These are phyloP conservation scores for Jacana jacana DNA, from an alignment of 2,113 vertebrate species.

Conservation along the genomic window DNA sequence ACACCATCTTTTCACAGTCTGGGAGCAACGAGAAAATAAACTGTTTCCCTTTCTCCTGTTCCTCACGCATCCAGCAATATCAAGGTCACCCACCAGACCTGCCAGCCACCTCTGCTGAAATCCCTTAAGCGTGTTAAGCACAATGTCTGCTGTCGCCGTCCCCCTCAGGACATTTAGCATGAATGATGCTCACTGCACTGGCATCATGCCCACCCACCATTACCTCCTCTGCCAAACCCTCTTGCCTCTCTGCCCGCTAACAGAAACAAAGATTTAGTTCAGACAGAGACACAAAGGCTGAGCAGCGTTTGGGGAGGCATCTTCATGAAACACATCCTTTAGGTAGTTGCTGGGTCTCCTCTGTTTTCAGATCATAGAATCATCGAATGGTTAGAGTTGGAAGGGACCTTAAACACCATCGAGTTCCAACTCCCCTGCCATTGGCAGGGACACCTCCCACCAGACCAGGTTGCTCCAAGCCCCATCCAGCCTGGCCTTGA, in stretches of 20 bases:
- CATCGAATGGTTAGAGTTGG: no score
- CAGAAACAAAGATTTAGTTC: not conserved
- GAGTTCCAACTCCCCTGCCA: no score
- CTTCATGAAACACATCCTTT: not conserved
- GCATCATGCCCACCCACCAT: not conserved
- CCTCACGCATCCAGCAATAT: not conserved
- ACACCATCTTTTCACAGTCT: fast-evolving
- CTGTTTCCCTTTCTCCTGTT: not conserved
- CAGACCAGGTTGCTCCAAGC: no score
- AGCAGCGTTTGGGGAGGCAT: not conserved
- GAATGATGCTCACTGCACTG: fast-evolving
- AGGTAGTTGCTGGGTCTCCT: not conserved
- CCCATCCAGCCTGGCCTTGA: no score
- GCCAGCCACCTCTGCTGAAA: not conserved
- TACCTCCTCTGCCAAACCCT: not conserved
- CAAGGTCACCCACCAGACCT: not conserved
- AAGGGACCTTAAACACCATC: no score
- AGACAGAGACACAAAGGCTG: fast-evolving
- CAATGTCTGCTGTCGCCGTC: fast-evolving
- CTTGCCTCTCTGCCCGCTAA: not conserved
- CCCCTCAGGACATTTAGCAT: fast-evolving
- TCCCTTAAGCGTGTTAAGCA: not conserved
- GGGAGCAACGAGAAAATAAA: not conserved
- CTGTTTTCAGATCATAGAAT: not conserved
- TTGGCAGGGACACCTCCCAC: no score